These are phyloP conservation scores for Oikopleura dioica DNA, from an alignment of 23 tunicate species.

Conservation along the genomic window DNA sequence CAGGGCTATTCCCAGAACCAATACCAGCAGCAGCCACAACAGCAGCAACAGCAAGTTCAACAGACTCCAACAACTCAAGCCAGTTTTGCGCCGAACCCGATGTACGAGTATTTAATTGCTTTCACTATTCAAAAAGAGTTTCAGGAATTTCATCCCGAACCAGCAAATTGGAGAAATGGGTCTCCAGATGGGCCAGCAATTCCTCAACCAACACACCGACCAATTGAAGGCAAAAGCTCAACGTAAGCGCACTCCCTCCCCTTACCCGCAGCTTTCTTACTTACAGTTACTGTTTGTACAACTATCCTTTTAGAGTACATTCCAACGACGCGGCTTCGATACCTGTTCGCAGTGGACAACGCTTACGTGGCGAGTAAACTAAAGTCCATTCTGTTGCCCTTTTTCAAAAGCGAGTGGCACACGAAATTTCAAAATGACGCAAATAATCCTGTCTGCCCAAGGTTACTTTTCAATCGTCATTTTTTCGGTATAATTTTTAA, in stretches of 20 bases:
- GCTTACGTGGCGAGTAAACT: neutral
- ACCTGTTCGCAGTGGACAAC: neutral
- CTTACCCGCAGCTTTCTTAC: too few relatives aligned
- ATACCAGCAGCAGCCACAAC: neutral
- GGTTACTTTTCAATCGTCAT: neutral
- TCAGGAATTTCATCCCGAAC: too few relatives aligned
- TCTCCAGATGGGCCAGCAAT: neutral
- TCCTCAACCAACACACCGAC: neutral
- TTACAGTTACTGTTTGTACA: too few relatives aligned
- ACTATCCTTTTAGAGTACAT: too few relatives aligned
- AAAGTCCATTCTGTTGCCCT: neutral
- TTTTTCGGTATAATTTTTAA: neutral
- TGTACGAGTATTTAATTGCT: too few relatives aligned
- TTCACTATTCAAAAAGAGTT: too few relatives aligned
- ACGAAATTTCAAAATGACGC: neutral
- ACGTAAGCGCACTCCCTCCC: too few relatives aligned
- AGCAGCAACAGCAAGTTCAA: neutral
- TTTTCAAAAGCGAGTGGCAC: neutral
- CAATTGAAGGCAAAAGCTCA: neutral
- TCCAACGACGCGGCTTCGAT: constrained; percentile 1
- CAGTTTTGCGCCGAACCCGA: too few relatives aligned
- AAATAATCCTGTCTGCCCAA: neutral
- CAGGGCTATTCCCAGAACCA: neutral
- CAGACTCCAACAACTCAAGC: neutral
- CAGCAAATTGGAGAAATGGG: constrained; percentile 4